Evolutionary conservation across 2,113 vertebrate species (phyloP).

Genomic region (Nycticebus coucang): DNA sequence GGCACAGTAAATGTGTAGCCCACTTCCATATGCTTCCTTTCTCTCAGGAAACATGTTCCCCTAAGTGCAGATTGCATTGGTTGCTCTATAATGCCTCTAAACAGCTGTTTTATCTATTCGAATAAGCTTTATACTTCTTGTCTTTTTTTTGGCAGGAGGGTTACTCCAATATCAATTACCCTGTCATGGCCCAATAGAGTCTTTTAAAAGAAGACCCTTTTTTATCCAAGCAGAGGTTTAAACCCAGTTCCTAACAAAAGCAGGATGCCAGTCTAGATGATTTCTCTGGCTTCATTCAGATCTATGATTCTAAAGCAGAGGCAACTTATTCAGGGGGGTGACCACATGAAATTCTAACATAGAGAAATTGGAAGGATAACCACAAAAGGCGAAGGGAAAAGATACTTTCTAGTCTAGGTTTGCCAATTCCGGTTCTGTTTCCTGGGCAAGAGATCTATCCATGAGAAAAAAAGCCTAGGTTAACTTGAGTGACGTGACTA

Average conservation of each 20-base stretch:
- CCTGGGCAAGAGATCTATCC: background rate
- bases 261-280: background rate
- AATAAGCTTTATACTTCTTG: background rate
- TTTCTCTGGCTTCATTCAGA: background rate
- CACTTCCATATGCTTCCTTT: background rate
- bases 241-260: background rate
- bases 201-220: background rate
- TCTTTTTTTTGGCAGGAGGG: background rate
- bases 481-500: background rate
- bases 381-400: background rate
- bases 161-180: background rate
- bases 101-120: background rate
- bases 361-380: background rate
- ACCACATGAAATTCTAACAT: background rate
- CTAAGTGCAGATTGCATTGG: background rate
- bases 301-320: background rate
- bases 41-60: background rate
- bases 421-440: background rate
- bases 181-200: background rate
- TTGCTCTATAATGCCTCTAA: background rate
- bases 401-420: background rate
- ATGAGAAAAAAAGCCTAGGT: background rate
- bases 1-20: rapidly evolving
- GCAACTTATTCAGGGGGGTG: background rate
- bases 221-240: background rate